phyloP scores from a whole-genome alignment of 2,888 invertebrate genomes.

The Mesoligia furuncula region DNA sequence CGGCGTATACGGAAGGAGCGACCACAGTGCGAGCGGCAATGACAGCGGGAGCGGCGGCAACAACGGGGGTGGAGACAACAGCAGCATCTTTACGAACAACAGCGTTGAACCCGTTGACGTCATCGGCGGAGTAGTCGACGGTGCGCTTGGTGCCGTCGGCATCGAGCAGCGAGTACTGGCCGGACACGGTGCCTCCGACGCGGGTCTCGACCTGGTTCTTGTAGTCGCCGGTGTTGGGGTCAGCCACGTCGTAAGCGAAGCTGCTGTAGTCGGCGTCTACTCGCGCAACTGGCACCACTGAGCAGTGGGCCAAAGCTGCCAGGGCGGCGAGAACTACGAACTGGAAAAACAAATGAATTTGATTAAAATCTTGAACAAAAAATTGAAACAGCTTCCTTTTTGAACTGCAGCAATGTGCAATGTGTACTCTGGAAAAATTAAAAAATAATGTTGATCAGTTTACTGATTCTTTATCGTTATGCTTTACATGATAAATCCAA shows the following conservation, averaged over 20 bases:
- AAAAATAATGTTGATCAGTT: not conserved
- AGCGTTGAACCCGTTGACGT: conserved; percentile 89
- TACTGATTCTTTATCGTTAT: not conserved
- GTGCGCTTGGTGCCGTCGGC: conserved; percentile 90
- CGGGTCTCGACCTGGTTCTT: conserved; percentile 90
- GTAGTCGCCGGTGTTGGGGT: conserved; percentile 89
- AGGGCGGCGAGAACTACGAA: conserved; percentile 82
- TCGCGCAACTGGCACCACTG: conserved; percentile 78
- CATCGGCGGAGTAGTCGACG: conserved; percentile 90
- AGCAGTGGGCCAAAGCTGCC: conserved; percentile 78
- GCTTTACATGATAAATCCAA: not conserved
- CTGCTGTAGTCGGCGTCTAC: conserved; percentile 82
- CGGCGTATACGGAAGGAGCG: conserved; percentile 60
- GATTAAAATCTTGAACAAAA: not conserved
- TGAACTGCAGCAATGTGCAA: not conserved
- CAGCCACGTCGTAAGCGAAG: conserved; percentile 89
- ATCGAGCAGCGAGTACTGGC: conserved; percentile 90
- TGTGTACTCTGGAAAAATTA: not conserved
- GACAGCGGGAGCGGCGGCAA: conserved; percentile 75
- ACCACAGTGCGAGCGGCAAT: conserved; percentile 61
- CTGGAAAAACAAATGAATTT: conserved; percentile 67
- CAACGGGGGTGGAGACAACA: conserved; percentile 72
- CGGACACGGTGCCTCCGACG: conserved; percentile 88
- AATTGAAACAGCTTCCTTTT: not conserved
- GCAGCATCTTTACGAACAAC: conserved; percentile 88